Base-by-base conservation (phyloP, 2,797 vertebrate species). In the Crax fasciolata region DNA sequence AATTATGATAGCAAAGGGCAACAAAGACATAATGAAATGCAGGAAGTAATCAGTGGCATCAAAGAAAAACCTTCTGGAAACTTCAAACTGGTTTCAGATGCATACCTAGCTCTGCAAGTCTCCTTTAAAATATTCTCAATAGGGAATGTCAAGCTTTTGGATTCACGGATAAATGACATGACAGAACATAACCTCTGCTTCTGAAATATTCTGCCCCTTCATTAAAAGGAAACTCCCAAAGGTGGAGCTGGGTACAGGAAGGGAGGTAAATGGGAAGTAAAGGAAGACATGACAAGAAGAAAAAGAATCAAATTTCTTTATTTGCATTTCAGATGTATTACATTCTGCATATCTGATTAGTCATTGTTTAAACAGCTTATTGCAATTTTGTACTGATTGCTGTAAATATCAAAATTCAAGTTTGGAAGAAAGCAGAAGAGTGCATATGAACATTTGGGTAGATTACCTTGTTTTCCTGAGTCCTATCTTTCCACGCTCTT, bases 121-220 rank as follows among this genome's bases (percentile, higher is more conserved):
- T 79, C 75, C 92, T 89, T 30, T 49, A 75, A 11, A 35, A 81
- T 41, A 55, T 72, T 90, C 48, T 74, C 39, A 39, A 48, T 32
- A 81, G 35, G 89, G 46, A 57, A 43, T 30, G 13, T 65, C 57
- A 58, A 67, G 44, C 4, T 62, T 90, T 80, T 62, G 74, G 54
- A 68, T 25, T n/a, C 38, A 77, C 27, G 66, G 43, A 76, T 71
- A 84, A 84, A 75, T 83, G 35, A 78, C 24, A 74, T 52, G 52
- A 87, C 38, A 82, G 51, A 57, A 61, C n/a, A 85, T 32, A 83
- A 88, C 58, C 55, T 91, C 76, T 76, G 44, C 67, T 61, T 80
- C 78, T 86, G 87, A 96, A 93, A 66, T 89, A 89, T 62, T 86
- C 66, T 91, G 10, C 32, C 43, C n/a, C 58, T 92, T 90, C 67